Percentiles rank a stretch among this genome's conserved stretches.
phyloP scores from a whole-genome alignment of 1,140 invertebrate species.

The Whitmania pigra region DNA sequence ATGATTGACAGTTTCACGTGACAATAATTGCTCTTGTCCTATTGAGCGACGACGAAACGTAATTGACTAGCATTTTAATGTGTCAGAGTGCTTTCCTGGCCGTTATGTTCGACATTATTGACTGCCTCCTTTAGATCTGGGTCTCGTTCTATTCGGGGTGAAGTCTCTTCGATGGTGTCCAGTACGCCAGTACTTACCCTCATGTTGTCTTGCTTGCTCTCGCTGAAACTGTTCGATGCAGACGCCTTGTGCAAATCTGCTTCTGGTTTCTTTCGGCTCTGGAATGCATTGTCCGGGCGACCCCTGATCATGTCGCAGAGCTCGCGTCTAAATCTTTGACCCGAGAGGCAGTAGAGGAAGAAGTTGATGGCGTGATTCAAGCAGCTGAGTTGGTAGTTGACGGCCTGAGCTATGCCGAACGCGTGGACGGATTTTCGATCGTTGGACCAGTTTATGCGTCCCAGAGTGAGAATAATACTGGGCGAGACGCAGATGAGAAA shows the following conservation, averaged over 20 bases:
- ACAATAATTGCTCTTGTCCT: no score
- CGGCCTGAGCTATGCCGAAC: slow-evolving; percentile 19
- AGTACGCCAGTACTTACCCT: not conserved
- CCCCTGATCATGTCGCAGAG: slow-evolving; percentile 21
- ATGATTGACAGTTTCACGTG: no score
- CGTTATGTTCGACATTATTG: no score
- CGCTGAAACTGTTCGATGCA: not conserved
- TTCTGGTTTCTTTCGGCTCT: not conserved
- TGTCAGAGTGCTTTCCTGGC: no score
- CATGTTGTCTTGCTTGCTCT: not conserved
- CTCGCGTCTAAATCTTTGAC: slow-evolving; percentile 26
- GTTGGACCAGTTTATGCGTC: slow-evolving; percentile 18
- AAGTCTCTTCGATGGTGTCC: slow-evolving; percentile 7
- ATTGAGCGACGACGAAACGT: no score
- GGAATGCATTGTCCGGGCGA: not conserved
- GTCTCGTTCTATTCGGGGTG: no score
- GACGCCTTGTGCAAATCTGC: not conserved
- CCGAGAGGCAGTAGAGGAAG: slow-evolving; percentile 28
- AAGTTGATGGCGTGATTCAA: slow-evolving; percentile 29
- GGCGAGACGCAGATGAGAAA: slow-evolving; percentile 24
- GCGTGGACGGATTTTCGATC: not conserved
- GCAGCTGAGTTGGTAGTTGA: slow-evolving; percentile 22
- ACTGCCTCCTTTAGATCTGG: no score
- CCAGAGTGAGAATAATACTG: slow-evolving; percentile 23
- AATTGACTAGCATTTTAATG: no score